Base-by-base conservation (phyloP, 2,797 vertebrate species). In the Pempheris klunzingeri region DNA sequence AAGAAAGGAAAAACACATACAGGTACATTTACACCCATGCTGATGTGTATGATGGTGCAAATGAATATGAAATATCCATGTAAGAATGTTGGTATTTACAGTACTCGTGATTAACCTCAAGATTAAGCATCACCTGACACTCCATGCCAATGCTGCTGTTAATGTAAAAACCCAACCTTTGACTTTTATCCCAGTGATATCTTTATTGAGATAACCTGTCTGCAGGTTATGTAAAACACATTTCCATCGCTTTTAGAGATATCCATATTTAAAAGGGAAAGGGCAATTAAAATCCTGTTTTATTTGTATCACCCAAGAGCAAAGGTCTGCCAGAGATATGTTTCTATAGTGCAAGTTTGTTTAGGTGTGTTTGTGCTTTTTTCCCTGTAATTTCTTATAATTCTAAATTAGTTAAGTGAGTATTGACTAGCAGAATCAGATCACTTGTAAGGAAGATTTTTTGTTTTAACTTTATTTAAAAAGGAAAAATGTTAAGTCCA, bases 201-300 rank as follows among this genome's bases (percentile, higher is more conserved):
- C 82, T 66, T 34, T 28, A 26, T 26, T 18, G 43, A 78, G 68
- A 76, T 77, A 74, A 71, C 32, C 34, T 20, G 26, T 39, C 41
- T 59, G n/a, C 34, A 12, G 24, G 36, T 88, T 84, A 81, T 44
- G 53, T 74, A 86, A 84, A 57, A 52, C 26, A 8, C 14, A 36
- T 60, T 61, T 26, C 26, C 18, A 12, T 32, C 22, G 39, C 20
- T 63, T 15, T 22, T 6, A n/a, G 14, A 57, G 26, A 62, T 20
- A 50, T 32, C 15, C 22, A 32, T 54, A n/a, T n/a, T n/a, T n/a
- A n/a, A n/a, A n/a, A n/a, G 12, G 36, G 4, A 52, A 54, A 64
- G 14, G 9, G 20, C 4, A 46, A 34, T 4, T 41, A 4, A 7
- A 53, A 44, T n/a, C 0, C 34, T 7, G 14, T 34, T 47, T 44